A percentile compares a stretch with the other conserved stretches of the same genome.
These are phyloP conservation scores for Periparus ater DNA, from an alignment of 2,797 vertebrate genomes.

Conservation along the genomic window DNA sequence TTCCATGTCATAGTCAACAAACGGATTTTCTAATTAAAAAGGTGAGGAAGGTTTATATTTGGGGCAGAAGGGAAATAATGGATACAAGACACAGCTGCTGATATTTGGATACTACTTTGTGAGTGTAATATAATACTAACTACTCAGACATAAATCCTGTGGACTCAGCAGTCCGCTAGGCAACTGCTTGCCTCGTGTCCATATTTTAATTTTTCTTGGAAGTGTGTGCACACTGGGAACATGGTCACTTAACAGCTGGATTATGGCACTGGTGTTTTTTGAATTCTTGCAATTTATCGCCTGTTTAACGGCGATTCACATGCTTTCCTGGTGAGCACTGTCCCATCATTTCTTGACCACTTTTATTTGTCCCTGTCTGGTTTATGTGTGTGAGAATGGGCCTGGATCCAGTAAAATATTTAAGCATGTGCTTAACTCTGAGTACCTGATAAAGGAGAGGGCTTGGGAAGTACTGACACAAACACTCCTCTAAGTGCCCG, in stretches of 20 bases:
- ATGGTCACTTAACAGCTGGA: slow-evolving; percentile 44
- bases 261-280: background rate
- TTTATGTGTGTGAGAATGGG: slow-evolving; percentile 23
- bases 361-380: background rate
- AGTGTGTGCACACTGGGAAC: background rate
- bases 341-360: background rate
- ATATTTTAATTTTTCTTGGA: slow-evolving; percentile 35
- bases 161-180: slow-evolving; percentile 19
- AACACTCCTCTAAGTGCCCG: background rate
- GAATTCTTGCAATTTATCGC: background rate
- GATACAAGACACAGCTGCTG: slow-evolving; percentile 58
- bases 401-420: slow-evolving; percentile 54
- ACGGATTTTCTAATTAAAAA: slow-evolving; percentile 67
- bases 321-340: background rate
- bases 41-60: slow-evolving; percentile 55
- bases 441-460: slow-evolving; percentile 61
- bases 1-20: slow-evolving; percentile 36
- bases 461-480: slow-evolving; percentile 46
- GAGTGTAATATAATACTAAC: slow-evolving; percentile 57
- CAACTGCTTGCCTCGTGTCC: slow-evolving; percentile 14
- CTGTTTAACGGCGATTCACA: background rate
- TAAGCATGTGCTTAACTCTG: slow-evolving; percentile 43
- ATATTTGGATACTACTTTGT: slow-evolving; percentile 51
- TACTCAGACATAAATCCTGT: slow-evolving; percentile 32
- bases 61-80: slow-evolving; percentile 45